Percentiles rank a stretch among this genome's conserved stretches.
Evolutionary conservation across 2,113 vertebrate species (phyloP).

Genomic region (Ictidomys tridecemlineatus): DNA sequence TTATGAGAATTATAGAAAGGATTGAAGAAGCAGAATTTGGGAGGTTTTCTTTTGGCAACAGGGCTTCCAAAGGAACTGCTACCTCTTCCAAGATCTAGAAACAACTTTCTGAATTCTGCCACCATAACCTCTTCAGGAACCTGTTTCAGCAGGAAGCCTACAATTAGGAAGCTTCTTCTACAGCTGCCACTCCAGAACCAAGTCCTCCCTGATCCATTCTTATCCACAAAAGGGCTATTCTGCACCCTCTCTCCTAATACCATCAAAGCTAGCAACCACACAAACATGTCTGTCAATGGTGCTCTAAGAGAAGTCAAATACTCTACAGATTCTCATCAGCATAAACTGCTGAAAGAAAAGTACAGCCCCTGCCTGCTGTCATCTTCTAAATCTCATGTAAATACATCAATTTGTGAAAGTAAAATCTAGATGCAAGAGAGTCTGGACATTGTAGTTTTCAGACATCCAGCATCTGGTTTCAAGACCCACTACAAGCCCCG

Average conservation of each 20-base stretch:
- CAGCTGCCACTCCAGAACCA: not conserved
- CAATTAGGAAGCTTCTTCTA: not conserved
- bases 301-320: not conserved
- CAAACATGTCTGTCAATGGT: not conserved
- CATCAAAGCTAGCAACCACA: not conserved
- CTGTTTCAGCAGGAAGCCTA: too few species aligned
- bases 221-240: not conserved
- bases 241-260: not conserved
- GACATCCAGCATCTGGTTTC: not conserved
- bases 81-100: not conserved
- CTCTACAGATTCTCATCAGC: not conserved
- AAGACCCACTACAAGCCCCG: not conserved
- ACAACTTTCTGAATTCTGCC: not conserved
- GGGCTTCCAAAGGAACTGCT: not conserved
- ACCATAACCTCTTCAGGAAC: not conserved
- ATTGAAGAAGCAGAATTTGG: not conserved
- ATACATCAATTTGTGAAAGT: not conserved
- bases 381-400: slow-evolving; percentile 19
- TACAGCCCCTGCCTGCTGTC: not conserved
- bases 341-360: not conserved
- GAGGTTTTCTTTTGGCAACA: not conserved
- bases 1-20: not conserved
- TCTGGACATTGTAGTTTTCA: not conserved
- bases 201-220: not conserved
- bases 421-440: not conserved